Conservation (phyloP, 1,140 invertebrate genomes). For the Vanessa atalanta region DNA sequence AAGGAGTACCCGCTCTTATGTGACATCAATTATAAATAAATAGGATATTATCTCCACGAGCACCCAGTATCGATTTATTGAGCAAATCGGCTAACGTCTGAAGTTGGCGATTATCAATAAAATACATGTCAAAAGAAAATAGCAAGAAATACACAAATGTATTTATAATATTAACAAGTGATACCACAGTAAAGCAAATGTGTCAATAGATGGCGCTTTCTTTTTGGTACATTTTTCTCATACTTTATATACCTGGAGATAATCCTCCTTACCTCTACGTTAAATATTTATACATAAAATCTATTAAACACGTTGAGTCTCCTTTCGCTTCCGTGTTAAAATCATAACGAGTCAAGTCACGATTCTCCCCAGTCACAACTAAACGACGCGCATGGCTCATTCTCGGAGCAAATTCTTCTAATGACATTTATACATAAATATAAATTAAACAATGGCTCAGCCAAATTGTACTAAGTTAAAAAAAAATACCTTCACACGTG, state of each 20-base stretch:
- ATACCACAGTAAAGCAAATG: too few species aligned
- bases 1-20: too few species aligned
- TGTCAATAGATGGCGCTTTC: too few species aligned
- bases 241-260: not conserved
- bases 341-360: not conserved
- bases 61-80: too few species aligned
- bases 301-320: not conserved
- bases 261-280: not conserved
- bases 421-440: conserved; percentile 38
- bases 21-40: too few species aligned
- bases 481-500: conserved; percentile 33
- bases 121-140: too few species aligned
- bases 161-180: too few species aligned
- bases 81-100: too few species aligned
- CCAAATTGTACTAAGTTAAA: conserved; percentile 62
- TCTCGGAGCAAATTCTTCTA: conserved; percentile 34
- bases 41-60: too few species aligned
- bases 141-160: too few species aligned
- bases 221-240: not conserved
- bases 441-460: conserved; percentile 53
- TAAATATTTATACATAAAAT: not conserved
- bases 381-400: conserved; percentile 38
- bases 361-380: conserved; percentile 8
- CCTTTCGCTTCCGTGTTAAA: not conserved
- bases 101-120: too few species aligned